A percentile compares a stretch with the other conserved stretches of the same genome.
Conservation (phyloP, 2,888 invertebrate genomes). For the Drosophila prostipennis region DNA sequence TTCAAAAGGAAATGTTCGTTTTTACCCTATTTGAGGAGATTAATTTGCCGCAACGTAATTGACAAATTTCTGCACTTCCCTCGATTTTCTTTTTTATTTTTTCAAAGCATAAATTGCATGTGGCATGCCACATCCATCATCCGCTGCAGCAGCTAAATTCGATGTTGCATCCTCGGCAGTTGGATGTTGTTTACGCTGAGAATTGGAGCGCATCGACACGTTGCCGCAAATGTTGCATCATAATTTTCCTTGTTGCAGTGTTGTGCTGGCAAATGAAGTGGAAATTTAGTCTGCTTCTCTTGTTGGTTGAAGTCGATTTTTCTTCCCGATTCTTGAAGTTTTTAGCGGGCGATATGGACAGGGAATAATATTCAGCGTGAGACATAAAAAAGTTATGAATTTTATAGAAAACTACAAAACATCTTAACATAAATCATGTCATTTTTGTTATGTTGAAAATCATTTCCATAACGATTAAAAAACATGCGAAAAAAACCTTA, state of each 20-base stretch:
- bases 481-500: not conserved
- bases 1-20: slow-evolving; percentile 30
- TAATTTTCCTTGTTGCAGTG: slow-evolving; percentile 18
- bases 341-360: no score
- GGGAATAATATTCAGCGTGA: no score
- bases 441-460: slow-evolving; percentile 1
- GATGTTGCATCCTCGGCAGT: slow-evolving; percentile 15
- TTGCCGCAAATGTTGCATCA: slow-evolving; percentile 69
- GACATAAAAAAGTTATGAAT: no score
- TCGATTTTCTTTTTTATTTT: slow-evolving; percentile 41
- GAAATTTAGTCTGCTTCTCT: slow-evolving; percentile 12
- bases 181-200: slow-evolving; percentile 38
- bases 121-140: slow-evolving; percentile 52
- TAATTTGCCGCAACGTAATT: slow-evolving; percentile 59
- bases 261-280: slow-evolving; percentile 21
- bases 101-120: slow-evolving; percentile 56
- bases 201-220: slow-evolving; percentile 70
- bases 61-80: slow-evolving; percentile 50
- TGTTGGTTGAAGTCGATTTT: not conserved
- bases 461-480: not conserved
- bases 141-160: slow-evolving; percentile 18
- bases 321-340: not conserved
- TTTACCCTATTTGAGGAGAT: slow-evolving; percentile 31
- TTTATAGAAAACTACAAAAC: not conserved
- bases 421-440: not conserved